Evolutionary conservation across 2,113 vertebrate genomes (phyloP).

Genomic region (Panthera tigris): DNA sequence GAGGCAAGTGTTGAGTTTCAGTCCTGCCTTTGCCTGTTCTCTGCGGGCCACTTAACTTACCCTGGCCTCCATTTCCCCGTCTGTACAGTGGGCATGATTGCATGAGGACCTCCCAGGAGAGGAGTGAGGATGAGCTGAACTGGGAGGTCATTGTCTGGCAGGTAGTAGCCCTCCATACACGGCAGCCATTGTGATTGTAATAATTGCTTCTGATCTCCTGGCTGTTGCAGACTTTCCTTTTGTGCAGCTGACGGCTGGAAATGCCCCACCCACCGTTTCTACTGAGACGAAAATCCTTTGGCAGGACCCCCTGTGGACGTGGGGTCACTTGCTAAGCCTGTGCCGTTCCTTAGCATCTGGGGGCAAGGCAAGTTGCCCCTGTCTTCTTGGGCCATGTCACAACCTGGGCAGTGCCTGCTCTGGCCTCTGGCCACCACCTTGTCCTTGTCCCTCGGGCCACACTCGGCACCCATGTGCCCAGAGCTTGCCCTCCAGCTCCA

Average conservation of each 20-base stretch:
- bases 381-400: background rate
- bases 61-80: background rate
- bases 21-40: background rate
- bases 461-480: background rate
- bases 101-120: background rate
- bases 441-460: background rate
- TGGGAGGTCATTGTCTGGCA: background rate
- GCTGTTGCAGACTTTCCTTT: background rate
- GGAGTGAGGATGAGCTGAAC: background rate
- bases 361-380: background rate
- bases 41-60: background rate
- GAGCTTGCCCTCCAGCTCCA: constrained; percentile 19
- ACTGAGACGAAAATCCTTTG: background rate
- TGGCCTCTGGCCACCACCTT: constrained; percentile 32
- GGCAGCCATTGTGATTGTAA: background rate
- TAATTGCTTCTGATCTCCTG: background rate
- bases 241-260: background rate
- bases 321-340: background rate
- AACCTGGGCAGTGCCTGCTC: background rate
- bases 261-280: background rate
- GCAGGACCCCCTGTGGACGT: background rate
- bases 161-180: background rate
- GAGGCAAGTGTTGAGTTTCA: background rate
- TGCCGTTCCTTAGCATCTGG: background rate
- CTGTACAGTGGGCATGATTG: background rate